Conservation (phyloP, 2,797 vertebrate species). For the Sebastes minor region DNA sequence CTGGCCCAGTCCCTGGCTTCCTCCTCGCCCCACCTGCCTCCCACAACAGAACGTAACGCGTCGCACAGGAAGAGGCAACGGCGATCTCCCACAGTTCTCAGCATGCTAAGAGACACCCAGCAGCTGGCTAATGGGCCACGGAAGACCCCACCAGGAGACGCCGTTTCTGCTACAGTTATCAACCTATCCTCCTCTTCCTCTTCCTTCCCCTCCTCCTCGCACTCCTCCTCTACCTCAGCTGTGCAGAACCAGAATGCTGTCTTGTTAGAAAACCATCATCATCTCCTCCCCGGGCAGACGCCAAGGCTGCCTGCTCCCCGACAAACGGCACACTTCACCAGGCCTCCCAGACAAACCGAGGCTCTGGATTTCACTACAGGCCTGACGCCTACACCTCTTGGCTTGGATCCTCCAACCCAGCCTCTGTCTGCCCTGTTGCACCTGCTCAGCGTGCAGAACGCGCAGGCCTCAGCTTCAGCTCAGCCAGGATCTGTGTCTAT, state of each 20-base stretch:
- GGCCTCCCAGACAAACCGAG: conserved; percentile 70
- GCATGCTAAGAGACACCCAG: conserved; percentile 82
- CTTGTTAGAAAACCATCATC: conserved; percentile 74
- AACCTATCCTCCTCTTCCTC: conserved; percentile 72
- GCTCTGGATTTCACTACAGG: conserved; percentile 78
- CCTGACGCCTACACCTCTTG: conserved; percentile 41
- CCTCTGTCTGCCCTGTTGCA: conserved; percentile 84
- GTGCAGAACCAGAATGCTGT: conserved; percentile 66
- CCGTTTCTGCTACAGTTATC: conserved; percentile 65
- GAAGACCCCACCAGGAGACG: conserved; percentile 67
- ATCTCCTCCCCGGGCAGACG: conserved; percentile 56
- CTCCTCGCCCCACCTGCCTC: conserved; percentile 63
- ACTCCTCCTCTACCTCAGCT: conserved; percentile 76
- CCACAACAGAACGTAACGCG: conserved; percentile 64
- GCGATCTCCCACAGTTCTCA: conserved; percentile 84
- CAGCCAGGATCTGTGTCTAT: conserved; percentile 53
- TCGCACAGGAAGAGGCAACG: conserved; percentile 83
- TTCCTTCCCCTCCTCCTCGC: conserved; percentile 52
- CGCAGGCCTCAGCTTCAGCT: conserved; percentile 69
- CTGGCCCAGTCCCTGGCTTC: conserved; percentile 71
- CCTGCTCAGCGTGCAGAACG: conserved; percentile 83
- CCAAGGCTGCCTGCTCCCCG: conserved; percentile 53
- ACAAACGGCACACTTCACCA: conserved; percentile 59
- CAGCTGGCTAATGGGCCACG: conserved; percentile 67
- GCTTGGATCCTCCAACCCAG: conserved; percentile 78